Evolutionary conservation across 2,888 invertebrate genomes (phyloP), one percentile per base, ranked within the genome.

Genomic region (Platycheirus albimanus): DNA sequence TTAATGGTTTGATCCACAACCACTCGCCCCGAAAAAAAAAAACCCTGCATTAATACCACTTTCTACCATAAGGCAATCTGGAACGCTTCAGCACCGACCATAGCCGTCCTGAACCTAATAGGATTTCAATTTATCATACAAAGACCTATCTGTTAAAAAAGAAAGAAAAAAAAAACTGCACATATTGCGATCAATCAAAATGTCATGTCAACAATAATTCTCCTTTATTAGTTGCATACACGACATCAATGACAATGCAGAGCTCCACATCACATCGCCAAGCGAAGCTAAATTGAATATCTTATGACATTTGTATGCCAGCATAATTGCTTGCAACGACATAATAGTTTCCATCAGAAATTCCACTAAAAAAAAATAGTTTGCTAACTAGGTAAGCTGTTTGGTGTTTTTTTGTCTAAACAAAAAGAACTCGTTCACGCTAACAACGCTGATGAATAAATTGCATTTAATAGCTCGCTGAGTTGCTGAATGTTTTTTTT

Each of bases 201-300:
- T 43, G 71, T 63, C 71, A 61, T 41, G 41, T 61, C 51, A 71
- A 30, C 71, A 61, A 71, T 61, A 61, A 71, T 61, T 71, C 15
- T 19, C 30, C 20, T 61, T 45, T 61, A 61, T 61, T 61, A 61
- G 61, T 17, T 61, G 61, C 45, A 45, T 17, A 45, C 43, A 61
- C 28, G 61, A 61, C 61, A 61, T 28, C 45, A 43, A 30, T 45
- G 45, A 45, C 45, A 45, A 61, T 45, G 43, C 45, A 45, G 61
- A 19, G 61, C 61, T 45, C 17, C 30, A 45, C 19, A 30, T 33
- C 6, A n/a, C n/a, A 45, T 30, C 7, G 30, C 45, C 45, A 43
- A 61, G n/a, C 30, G 41, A 15, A 19, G 45, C 17, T 45, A 36
- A 33, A 64, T 72, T 64, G 54, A 72, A 72, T 54, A 64, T 72